These are phyloP conservation scores for Calvadosia cruxmelitensis DNA, from an alignment of 30 jellyfish, hydroid and myxozoan species.

Conservation along the genomic window DNA sequence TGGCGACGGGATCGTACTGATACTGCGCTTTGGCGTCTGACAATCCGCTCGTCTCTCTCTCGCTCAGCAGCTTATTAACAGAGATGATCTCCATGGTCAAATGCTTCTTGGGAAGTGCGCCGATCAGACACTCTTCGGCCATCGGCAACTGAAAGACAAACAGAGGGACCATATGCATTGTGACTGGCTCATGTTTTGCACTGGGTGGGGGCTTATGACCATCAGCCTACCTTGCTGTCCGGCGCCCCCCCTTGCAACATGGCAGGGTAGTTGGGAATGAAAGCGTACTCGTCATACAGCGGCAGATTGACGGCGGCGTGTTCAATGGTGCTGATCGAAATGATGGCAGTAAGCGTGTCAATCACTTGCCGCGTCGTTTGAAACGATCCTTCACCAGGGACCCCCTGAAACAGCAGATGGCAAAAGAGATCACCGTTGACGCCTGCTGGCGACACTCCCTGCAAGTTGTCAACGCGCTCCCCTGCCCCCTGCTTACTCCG, in stretches of 20 bases:
- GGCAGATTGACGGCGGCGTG: slow-evolving; percentile 96
- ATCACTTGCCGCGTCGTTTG: slow-evolving; percentile 28
- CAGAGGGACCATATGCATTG: background rate
- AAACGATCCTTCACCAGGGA: slow-evolving; percentile 88
- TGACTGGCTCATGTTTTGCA: too few species aligned
- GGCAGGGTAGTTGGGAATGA: slow-evolving; percentile 88
- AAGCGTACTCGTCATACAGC: slow-evolving; percentile 82
- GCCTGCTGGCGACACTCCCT: background rate
- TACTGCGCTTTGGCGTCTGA: slow-evolving; percentile 82
- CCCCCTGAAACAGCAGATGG: slow-evolving; percentile 39
- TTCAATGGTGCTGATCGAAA: slow-evolving; percentile 74
- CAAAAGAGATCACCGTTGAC: background rate
- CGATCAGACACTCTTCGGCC: slow-evolving; percentile 36
- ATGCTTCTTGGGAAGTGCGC: slow-evolving; percentile 66
- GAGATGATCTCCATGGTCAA: slow-evolving; percentile 62
- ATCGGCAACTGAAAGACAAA: slow-evolving; percentile 1
- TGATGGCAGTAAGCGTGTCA: slow-evolving; percentile 52
- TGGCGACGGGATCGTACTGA: slow-evolving; percentile 75
- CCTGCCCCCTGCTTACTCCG: too few species aligned
- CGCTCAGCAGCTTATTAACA: slow-evolving; percentile 69
- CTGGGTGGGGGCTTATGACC: too few species aligned
- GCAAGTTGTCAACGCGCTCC: background rate
- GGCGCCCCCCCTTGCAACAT: slow-evolving; percentile 91
- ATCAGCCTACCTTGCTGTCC: slow-evolving; percentile 72
- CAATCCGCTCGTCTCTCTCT: slow-evolving; percentile 91